Evolutionary conservation across 2,113 vertebrate species (phyloP).

Genomic region (Lota lota): DNA sequence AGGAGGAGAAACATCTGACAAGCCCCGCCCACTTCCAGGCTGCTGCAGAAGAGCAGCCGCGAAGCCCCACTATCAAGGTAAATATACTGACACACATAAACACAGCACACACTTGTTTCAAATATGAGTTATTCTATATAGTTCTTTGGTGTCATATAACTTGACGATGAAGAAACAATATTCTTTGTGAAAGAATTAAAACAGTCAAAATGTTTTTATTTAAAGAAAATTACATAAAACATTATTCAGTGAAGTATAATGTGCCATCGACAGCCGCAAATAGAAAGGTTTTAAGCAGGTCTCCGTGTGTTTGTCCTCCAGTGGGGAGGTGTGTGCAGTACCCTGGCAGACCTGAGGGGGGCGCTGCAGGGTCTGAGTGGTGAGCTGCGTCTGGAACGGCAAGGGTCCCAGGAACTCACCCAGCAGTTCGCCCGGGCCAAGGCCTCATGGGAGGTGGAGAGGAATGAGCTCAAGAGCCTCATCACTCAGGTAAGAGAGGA

Average conservation of each 20-base stretch:
- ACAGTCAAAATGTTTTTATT: not conserved
- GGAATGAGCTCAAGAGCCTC: constrained; percentile 85
- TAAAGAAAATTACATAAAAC: not conserved
- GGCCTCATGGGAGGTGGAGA: constrained; percentile 94
- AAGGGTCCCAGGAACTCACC: constrained; percentile 88
- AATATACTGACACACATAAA: constrained; percentile 13
- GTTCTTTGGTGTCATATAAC: too few species aligned
- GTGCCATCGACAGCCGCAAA: constrained; percentile 3
- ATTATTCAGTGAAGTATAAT: not conserved
- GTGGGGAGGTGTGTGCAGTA: constrained; percentile 82
- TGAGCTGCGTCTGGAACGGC: constrained; percentile 86
- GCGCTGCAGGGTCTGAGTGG: constrained; percentile 89
- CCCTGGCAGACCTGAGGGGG: constrained; percentile 87
- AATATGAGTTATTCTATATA: not conserved
- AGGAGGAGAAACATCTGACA: constrained; percentile 87
- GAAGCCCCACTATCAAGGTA: constrained; percentile 74
- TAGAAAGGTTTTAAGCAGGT: not conserved
- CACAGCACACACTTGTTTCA: not conserved
- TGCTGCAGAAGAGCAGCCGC: constrained; percentile 73
- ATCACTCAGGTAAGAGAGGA: constrained; percentile 78
- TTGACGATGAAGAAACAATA: too few species aligned
- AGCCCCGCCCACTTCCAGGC: constrained; percentile 73
- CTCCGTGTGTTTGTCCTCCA: constrained; percentile 1
- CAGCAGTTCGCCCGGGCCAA: constrained; percentile 97
- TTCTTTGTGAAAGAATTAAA: too few species aligned